Evolutionary conservation across 2,113 vertebrate species (phyloP).

Genomic region (Etheostoma spectabile): DNA sequence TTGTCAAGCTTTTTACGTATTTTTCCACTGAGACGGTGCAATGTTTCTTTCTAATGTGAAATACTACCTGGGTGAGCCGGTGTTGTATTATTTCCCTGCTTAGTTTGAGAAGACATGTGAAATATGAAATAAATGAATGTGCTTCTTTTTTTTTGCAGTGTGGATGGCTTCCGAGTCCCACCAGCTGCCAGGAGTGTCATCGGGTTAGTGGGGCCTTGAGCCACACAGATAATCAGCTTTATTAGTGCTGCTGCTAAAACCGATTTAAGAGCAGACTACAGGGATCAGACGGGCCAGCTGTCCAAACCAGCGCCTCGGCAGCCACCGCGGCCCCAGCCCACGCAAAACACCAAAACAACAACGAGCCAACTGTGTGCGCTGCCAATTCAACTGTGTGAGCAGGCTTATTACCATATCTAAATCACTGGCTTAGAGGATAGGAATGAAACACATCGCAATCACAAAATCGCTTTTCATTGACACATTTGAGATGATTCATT

Average conservation of each 20-base stretch:
- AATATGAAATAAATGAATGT: background rate
- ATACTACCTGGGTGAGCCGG: background rate
- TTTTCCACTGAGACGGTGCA: background rate
- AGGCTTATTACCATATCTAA: slow-evolving; percentile 79
- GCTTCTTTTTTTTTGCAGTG: slow-evolving; percentile 29
- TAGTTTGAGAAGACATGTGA: background rate
- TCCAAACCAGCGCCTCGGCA: slow-evolving; percentile 84
- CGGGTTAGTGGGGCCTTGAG: slow-evolving; percentile 89
- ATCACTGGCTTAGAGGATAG: slow-evolving; percentile 5
- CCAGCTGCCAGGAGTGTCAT: slow-evolving; percentile 88
- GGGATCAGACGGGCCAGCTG: slow-evolving; percentile 96
- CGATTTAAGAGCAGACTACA: slow-evolving; percentile 92
- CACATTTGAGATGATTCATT: slow-evolving; percentile 5
- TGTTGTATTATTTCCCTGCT: background rate
- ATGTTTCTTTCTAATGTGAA: background rate
- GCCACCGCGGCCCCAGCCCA: slow-evolving; percentile 55
- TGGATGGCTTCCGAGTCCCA: slow-evolving; percentile 61
- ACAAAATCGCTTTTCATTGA: slow-evolving; percentile 5
- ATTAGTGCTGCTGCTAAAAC: slow-evolving; percentile 93
- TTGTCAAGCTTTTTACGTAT: too few relatives aligned
- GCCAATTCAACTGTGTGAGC: slow-evolving; percentile 78
- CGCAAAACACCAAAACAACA: slow-evolving; percentile 74
- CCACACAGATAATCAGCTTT: slow-evolving; percentile 95
- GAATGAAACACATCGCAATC: background rate
- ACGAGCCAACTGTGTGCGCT: slow-evolving; percentile 57